phyloP scores from a whole-genome alignment of 2,797 vertebrate species.

The Leuciscus waleckii region DNA sequence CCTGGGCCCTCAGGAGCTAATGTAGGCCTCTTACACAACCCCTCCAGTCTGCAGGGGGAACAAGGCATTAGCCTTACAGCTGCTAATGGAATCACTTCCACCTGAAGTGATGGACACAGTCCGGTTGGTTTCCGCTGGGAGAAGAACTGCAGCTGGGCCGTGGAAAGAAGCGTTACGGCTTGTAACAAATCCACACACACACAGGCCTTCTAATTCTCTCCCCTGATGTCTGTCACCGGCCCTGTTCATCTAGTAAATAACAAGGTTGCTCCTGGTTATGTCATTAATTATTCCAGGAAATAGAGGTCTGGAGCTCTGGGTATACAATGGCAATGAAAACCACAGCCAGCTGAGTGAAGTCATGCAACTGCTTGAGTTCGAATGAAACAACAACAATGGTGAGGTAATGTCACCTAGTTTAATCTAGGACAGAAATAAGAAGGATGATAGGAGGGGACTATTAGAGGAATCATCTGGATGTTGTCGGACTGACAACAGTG shows the following conservation, averaged over 20 bases:
- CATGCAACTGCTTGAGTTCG: conserved; percentile 39
- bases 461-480: conserved; percentile 58
- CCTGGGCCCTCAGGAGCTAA: background rate
- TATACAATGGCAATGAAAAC: conserved; percentile 43
- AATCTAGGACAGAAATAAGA: conserved; percentile 9
- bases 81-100: conserved; percentile 60
- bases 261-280: conserved; percentile 53
- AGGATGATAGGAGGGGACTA: conserved; percentile 45
- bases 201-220: conserved; percentile 52
- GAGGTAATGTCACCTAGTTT: conserved; percentile 27
- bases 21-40: conserved; percentile 38
- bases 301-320: conserved; percentile 44
- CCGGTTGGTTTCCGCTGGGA: conserved; percentile 52
- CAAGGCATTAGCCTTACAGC: conserved; percentile 51
- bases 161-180: conserved; percentile 43
- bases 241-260: conserved; percentile 57
- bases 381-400: conserved; percentile 32
- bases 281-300: conserved; percentile 62
- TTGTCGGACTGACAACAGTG: conserved; percentile 57
- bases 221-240: conserved; percentile 53
- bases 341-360: conserved; percentile 50
- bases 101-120: conserved; percentile 58
- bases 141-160: conserved; percentile 50
- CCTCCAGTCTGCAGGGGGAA: conserved; percentile 30
- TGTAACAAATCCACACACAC: conserved; percentile 51